These are phyloP conservation scores for Tretioscincus oriximinensis DNA, from an alignment of 2,113 vertebrate species.

Conservation along the genomic window DNA sequence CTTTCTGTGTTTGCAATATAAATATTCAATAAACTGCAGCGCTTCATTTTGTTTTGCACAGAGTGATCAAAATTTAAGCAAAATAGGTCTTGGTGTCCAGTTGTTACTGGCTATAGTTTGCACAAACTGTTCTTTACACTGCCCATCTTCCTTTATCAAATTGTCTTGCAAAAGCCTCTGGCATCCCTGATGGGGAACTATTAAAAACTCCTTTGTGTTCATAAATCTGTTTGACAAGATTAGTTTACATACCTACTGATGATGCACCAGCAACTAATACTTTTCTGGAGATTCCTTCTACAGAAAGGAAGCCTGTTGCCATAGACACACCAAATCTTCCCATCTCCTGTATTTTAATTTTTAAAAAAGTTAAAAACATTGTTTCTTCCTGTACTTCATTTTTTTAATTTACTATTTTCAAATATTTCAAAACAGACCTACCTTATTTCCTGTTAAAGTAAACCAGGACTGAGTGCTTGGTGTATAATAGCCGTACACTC, in stretches of 20 bases:
- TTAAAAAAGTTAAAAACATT: conserved; percentile 17
- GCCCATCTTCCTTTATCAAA: too few species aligned
- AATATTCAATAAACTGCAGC: too few species aligned
- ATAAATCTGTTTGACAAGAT: not conserved
- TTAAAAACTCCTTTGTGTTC: too few species aligned
- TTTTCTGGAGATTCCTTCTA: conserved; percentile 55
- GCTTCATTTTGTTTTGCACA: too few species aligned
- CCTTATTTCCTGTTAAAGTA: conserved; percentile 68
- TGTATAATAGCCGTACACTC: conserved; percentile 69
- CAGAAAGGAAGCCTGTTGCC: conserved; percentile 71
- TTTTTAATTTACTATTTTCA: not conserved
- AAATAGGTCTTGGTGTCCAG: too few species aligned
- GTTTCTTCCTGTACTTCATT: not conserved
- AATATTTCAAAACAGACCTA: conserved; percentile 4
- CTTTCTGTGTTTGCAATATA: too few species aligned
- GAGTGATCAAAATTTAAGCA: too few species aligned
- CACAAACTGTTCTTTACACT: too few species aligned
- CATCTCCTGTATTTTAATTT: conserved; percentile 60
- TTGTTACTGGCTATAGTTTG: too few species aligned
- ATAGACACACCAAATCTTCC: conserved; percentile 74
- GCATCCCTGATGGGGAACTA: too few species aligned
- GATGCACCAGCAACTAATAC: conserved; percentile 74
- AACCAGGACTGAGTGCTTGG: conserved; percentile 51
- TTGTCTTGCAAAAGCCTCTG: too few species aligned
- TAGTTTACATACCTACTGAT: conserved; percentile 66